Base-by-base conservation (phyloP, 1,140 invertebrate genomes). In the Scaptodrosophila lebanonensis region DNA sequence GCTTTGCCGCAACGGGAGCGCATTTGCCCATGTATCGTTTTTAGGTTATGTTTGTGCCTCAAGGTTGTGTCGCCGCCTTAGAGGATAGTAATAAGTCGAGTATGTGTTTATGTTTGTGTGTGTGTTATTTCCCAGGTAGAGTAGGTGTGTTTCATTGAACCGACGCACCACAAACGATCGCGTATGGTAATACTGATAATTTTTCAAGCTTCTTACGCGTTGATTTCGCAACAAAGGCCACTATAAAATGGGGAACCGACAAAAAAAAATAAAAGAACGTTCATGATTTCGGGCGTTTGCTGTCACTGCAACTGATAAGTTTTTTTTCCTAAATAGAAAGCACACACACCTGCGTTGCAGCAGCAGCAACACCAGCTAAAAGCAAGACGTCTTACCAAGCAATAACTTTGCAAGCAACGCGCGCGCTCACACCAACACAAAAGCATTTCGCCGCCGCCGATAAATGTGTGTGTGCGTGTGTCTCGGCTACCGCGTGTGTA, bases 11-110 rank as follows among this genome's bases (percentile, higher is more conserved):
- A n/a, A n/a, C n/a, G n/a, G 22, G 40, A 32, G 56, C 36, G 57
- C 33, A 66, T 48, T 48, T 33, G 58, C 8, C 35, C 47, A 50
- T 47, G 42, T 51, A 65, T 51, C 61, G 40, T 45, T 77, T 68
- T 77, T 71, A 77, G 75, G 75, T 77, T 77, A 82, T 73, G 75
- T 77, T 68, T 51, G 42, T 32, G 11, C 60, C 43, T 69, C 75
- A 77, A 77, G 73, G 73, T 77, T 82, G 75, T 54, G 68, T 35
- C 68, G 59, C 48, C 42, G 22, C 52, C n/a, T n/a, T n/a, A 32
- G 22, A 57, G 59, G 44, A 43, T 17, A 43, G 20, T 39, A n/a
- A 52, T 16, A 22, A 36, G 50, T 29, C n/a, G 35, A 22, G 36
- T 33, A 29, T 33, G 42, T 20, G 16, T 3, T 15, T 15, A 43